Evolutionary conservation across 2,797 vertebrate genomes (phyloP), one percentile per base, ranked within the genome.

Genomic region (Sebastes aleutianus): DNA sequence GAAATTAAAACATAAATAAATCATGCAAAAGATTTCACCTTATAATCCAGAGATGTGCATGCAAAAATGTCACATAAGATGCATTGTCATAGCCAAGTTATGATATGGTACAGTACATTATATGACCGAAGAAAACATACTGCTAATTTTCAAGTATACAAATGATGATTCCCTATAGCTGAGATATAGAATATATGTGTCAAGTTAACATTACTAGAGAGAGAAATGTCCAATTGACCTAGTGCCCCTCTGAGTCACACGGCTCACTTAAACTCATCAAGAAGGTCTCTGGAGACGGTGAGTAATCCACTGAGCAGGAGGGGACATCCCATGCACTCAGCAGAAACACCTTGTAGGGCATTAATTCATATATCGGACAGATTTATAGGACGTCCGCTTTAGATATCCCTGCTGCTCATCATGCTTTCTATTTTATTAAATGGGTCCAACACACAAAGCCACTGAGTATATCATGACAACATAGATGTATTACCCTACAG

Each of bases 341-440:
- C 87, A 87, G 82, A 83, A 85, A 82, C 85, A 89, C 89, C 89
- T 83, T 91, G 24, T 89, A 91, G 84, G 90, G 92, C 83, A 71
- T 12, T 66, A 57, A 22, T 16, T 32, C 18, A 59, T 6, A 4
- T 24, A 31, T 24, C 1, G 4, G 18, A 58, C 47, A 68, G 71
- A 81, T 77, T 79, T 54, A 69, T 20, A 29, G 31, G 18, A 65
- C 2, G 27, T 29, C 53, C 13, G 11, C 16, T 39, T 8, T 12
- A 11, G 18, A 70, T 61, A 69, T 69, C 50, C 47, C 10, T 29
- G 73, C 14, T n/a, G 39, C 63, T 73, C 72, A 36, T 74, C 61
- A 62, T 20, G 50, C 20, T 24, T 14, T 47, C 29, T 61, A 11
- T 24, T 62, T 34, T 26, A 63, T 61, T 31, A 47, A 47, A 56